Evolutionary conservation across 2,797 vertebrate genomes (phyloP), one percentile per base, ranked within the genome.

Genomic region (Labeo calbasu): DNA sequence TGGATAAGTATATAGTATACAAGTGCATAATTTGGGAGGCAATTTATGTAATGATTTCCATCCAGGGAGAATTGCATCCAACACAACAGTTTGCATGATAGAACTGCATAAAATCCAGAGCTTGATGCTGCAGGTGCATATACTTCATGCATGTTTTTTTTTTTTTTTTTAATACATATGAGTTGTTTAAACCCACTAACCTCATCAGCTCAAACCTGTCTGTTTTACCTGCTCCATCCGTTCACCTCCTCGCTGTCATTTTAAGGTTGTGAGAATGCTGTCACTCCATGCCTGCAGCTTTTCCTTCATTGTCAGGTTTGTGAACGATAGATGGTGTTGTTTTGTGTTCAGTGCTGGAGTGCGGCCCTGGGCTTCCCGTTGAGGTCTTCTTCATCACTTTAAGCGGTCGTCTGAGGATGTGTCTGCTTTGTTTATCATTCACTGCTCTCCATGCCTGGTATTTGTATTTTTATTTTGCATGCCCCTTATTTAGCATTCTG

Each of bases 361-460:
- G 40, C 66, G 55, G 68, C 53, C 86, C 76, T 55, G 50, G 46
- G 81, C 59, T 61, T 53, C 59, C 48, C 19, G 23, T 70, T 81
- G 61, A 72, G 87, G 70, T 70, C 85, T 50, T 79, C 86, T 73
- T 68, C 83, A 36, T 48, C 69, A 77, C 79, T 84, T 75, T 84
- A 84, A 76, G 40, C 79, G 17, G 72, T 76, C 80, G 25, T 73
- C 84, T 77, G 86, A 88, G 72, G 88, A 90, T 88, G 86, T 84
- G 79, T 81, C 87, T 87, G 87, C 85, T 89, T 87, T 88, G 65
- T 89, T 86, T 88, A 79, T 84, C 88, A 79, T 82, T 85, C 87
- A 86, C 88, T 88, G 79, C 84, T 70, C 88, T 83, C 80, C 88
- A 88, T 79, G 85, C 71, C 87, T 84, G 86, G 88, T 89, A 88